Conservation (phyloP, 2,797 vertebrate genomes). For the Pelobates cultripes region DNA sequence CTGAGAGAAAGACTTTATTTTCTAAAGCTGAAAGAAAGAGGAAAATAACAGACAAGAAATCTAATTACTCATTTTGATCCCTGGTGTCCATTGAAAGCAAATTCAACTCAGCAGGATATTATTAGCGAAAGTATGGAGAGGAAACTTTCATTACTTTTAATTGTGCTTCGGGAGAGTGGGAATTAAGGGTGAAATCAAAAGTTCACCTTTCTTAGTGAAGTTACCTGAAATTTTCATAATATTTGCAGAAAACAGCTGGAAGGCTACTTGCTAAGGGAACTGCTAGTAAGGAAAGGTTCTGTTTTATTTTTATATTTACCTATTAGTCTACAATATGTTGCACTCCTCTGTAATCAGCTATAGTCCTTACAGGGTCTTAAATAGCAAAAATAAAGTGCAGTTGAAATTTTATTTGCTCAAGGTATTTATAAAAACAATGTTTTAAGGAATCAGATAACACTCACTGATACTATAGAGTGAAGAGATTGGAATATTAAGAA, state of each 20-base stretch:
- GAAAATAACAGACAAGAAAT: constrained; percentile 54
- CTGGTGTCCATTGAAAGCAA: constrained; percentile 53
- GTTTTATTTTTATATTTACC: background rate
- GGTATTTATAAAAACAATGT: too few relatives aligned
- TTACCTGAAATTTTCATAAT: constrained; percentile 49
- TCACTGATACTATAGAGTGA: too few relatives aligned
- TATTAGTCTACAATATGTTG: background rate
- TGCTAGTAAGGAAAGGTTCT: background rate
- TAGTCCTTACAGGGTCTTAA: too few relatives aligned
- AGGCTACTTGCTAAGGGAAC: background rate
- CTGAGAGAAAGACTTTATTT: constrained; percentile 29
- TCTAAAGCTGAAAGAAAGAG: constrained; percentile 42
- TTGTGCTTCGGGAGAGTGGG: constrained; percentile 53
- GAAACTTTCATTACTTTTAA: constrained; percentile 54
- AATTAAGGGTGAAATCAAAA: constrained; percentile 51
- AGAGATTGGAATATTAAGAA: too few relatives aligned
- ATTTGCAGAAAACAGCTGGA: constrained; percentile 5
- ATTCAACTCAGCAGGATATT: constrained; percentile 51
- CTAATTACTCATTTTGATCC: constrained; percentile 49
- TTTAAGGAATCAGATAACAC: too few relatives aligned
- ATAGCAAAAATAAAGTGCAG: too few relatives aligned
- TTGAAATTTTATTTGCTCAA: too few relatives aligned
- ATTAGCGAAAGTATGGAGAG: constrained; percentile 53
- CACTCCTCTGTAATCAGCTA: too few relatives aligned
- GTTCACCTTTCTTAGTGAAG: constrained; percentile 56